Evolutionary conservation across 2,888 invertebrate species (phyloP).

Genomic region (Galeopsomyia nigrocyanea): DNA sequence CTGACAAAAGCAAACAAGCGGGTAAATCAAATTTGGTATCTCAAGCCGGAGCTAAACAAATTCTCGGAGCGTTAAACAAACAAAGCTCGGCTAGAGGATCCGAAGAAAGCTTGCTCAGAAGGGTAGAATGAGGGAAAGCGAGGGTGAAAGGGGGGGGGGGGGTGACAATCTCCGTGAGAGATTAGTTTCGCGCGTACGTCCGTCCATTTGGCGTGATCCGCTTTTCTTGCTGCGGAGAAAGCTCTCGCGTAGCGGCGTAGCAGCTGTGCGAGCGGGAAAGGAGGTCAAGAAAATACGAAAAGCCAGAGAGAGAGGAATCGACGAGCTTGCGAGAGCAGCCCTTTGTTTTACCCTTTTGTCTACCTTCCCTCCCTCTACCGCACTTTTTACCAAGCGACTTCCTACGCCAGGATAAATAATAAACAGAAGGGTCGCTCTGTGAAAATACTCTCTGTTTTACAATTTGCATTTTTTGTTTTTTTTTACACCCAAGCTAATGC

Average conservation of each 20-base stretch:
- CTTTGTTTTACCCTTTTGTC: slow-evolving; percentile 14
- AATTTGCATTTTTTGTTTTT: no score
- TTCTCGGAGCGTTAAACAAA: neutral
- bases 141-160: neutral
- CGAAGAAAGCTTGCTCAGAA: neutral
- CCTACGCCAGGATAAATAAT: slow-evolving; percentile 17
- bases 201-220: slow-evolving; percentile 24
- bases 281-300: slow-evolving; percentile 38
- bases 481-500: no score
- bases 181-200: slow-evolving; percentile 15
- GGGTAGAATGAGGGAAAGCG: neutral
- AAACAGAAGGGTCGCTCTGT: slow-evolving; percentile 8
- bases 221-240: slow-evolving; percentile 15
- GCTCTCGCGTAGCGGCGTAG: neutral
- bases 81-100: neutral
- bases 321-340: neutral
- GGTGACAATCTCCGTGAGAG: slow-evolving; percentile 20
- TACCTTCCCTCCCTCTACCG: neutral
- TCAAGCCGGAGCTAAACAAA: no score
- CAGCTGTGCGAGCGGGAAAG: neutral
- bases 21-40: no score
- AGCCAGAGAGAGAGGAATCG: neutral
- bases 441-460: no score
- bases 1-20: no score
- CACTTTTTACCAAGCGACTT: neutral